Evolutionary conservation across 2,113 vertebrate genomes (phyloP).

Genomic region (Apaloderma vittatum): DNA sequence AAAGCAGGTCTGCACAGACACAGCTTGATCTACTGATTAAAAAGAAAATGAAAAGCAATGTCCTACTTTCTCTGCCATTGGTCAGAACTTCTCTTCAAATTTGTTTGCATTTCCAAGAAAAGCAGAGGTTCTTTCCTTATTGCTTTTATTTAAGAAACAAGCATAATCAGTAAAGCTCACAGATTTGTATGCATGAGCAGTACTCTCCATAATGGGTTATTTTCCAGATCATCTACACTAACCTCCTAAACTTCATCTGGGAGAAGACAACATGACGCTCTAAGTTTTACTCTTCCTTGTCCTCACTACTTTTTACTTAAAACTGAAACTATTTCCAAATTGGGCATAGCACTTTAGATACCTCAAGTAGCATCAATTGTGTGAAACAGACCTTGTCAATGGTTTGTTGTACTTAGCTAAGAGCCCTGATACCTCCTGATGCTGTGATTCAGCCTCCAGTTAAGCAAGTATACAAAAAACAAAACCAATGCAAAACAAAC

Average conservation of each 20-base stretch:
- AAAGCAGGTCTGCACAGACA: neutral
- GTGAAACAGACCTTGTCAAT: neutral
- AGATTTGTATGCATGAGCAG: neutral
- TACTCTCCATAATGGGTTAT: neutral
- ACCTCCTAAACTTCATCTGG: neutral
- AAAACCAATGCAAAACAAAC: neutral
- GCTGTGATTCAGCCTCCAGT: neutral
- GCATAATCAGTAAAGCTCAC: neutral
- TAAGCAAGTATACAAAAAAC: neutral
- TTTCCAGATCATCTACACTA: neutral
- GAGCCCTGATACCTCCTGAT: neutral
- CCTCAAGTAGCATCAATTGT: neutral
- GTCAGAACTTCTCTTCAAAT: neutral
- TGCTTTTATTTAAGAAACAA: neutral
- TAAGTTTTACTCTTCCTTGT: neutral
- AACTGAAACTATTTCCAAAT: neutral
- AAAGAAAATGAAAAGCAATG: neutral
- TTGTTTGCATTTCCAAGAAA: neutral
- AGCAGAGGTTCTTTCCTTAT: neutral
- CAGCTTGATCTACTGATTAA: neutral
- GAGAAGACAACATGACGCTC: neutral
- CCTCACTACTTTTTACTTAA: neutral
- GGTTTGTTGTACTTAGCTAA: neutral
- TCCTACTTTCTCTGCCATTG: neutral
- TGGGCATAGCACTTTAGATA: neutral